A percentile compares a stretch with the other conserved stretches of the same genome.
These are phyloP conservation scores for Autographa gamma DNA, from an alignment of 2,888 invertebrate species.

Conservation along the genomic window DNA sequence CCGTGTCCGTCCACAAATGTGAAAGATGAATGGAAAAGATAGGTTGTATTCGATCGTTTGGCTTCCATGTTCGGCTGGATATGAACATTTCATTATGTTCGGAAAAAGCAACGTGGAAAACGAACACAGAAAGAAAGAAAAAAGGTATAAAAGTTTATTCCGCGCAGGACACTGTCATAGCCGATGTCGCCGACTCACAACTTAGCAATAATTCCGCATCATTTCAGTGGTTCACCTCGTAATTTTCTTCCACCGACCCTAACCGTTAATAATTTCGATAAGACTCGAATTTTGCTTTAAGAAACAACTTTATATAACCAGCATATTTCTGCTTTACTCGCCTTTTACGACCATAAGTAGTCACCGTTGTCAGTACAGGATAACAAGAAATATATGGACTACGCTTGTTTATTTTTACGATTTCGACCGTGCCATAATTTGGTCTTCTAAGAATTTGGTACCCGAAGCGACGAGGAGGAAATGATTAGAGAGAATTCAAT, in stretches of 20 bases:
- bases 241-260: constrained; percentile 21
- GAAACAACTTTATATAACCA: not conserved
- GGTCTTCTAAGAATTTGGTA: constrained; percentile 32
- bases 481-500: constrained; percentile 22
- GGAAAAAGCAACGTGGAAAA: constrained; percentile 17
- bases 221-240: constrained; percentile 33
- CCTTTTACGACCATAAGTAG: constrained; percentile 9
- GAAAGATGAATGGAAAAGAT: constrained; percentile 37
- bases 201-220: constrained; percentile 42
- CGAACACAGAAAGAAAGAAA: constrained; percentile 21
- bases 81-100: constrained; percentile 21
- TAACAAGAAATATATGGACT: constrained; percentile 4
- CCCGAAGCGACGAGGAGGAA: constrained; percentile 22
- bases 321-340: not conserved
- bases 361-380: not conserved
- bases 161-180: not conserved
- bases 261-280: constrained; percentile 16
- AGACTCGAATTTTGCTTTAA: constrained; percentile 6
- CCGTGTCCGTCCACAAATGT: constrained; percentile 31
- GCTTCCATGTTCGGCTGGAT: constrained; percentile 34
- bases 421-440: constrained; percentile 2
- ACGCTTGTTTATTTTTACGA: constrained; percentile 5
- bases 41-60: constrained; percentile 41
- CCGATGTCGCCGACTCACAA: constrained; percentile 18
- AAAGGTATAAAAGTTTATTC: constrained; percentile 12